Conservation (phyloP, 2,888 invertebrate genomes). For the Dicranocentrus wangi region DNA sequence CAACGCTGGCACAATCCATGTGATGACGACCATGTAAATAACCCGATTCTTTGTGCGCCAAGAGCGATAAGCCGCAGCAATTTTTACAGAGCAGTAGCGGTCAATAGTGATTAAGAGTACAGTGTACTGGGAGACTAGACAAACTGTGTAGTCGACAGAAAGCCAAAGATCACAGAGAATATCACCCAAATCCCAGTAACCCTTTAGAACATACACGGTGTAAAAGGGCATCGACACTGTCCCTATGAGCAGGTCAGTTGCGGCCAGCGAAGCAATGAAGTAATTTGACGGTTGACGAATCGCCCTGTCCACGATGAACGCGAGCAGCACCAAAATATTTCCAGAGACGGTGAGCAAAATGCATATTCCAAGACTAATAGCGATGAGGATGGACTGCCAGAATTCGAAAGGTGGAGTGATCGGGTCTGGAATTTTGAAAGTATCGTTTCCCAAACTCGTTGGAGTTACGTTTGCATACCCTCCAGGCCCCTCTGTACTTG, state of each 20-base stretch:
- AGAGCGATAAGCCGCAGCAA: constrained; percentile 95
- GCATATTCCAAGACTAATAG: constrained; percentile 88
- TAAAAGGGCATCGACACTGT: constrained; percentile 92
- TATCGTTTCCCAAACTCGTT: constrained; percentile 36
- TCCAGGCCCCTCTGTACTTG: constrained; percentile 54
- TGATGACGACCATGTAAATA: constrained; percentile 93
- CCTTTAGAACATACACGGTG: constrained; percentile 96
- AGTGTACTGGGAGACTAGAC: constrained; percentile 98
- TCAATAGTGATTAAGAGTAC: constrained; percentile 98
- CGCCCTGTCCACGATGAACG: constrained; percentile 86
- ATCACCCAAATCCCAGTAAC: constrained; percentile 97
- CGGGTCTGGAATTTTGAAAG: constrained; percentile 43
- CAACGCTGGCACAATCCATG: constrained; percentile 96
- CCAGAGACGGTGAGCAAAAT: constrained; percentile 95
- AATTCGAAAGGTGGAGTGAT: constrained; percentile 83
- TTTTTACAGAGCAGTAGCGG: constrained; percentile 98
- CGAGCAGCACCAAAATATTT: constrained; percentile 94
- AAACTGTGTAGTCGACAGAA: constrained; percentile 92
- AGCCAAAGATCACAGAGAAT: constrained; percentile 79
- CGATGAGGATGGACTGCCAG: constrained; percentile 92
- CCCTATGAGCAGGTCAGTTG: constrained; percentile 97
- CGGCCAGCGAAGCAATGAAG: constrained; percentile 98
- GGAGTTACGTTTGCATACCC: constrained; percentile 34
- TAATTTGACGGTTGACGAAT: constrained; percentile 97
- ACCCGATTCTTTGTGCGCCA: constrained; percentile 97